These are phyloP conservation scores for Lithophane leautieri DNA, from an alignment of 2,888 invertebrate genomes.

Conservation along the genomic window DNA sequence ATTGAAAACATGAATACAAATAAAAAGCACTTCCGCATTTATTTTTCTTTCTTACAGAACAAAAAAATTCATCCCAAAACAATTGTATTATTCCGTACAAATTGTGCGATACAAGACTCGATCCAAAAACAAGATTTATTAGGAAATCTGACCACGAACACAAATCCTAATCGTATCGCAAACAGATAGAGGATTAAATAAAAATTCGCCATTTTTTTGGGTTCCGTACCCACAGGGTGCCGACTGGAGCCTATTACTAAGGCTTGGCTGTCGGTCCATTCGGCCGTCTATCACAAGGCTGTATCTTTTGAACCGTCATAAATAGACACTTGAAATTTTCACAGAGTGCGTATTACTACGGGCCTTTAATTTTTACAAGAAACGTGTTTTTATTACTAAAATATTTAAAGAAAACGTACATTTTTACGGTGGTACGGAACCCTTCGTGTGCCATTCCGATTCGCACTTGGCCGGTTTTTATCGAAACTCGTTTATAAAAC, in stretches of 20 bases:
- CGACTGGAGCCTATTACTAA: background rate
- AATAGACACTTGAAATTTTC: background rate
- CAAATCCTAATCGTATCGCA: conserved; percentile 36
- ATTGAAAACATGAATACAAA: background rate
- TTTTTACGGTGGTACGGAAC: no score
- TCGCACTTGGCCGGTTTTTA: background rate
- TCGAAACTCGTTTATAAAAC: background rate
- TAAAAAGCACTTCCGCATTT: background rate
- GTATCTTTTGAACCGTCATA: background rate
- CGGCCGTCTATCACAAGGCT: background rate
- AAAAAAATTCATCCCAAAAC: conserved; percentile 23
- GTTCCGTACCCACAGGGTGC: background rate
- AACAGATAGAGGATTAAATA: conserved; percentile 50
- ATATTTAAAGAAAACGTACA: no score
- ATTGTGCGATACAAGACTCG: conserved; percentile 24
- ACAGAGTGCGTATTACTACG: background rate
- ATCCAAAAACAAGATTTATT: conserved; percentile 49
- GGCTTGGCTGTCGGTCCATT: background rate
- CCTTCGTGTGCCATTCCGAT: no score
- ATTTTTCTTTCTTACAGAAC: background rate
- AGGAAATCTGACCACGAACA: conserved; percentile 50
- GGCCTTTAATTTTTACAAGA: no score
- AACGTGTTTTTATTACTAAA: no score
- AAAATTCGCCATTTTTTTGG: conserved; percentile 29
- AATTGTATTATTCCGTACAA: conserved; percentile 31